A percentile compares a stretch with the other conserved stretches of the same genome.
phyloP scores from a whole-genome alignment of 2,113 vertebrate genomes.

The Rhynchomys soricoides region DNA sequence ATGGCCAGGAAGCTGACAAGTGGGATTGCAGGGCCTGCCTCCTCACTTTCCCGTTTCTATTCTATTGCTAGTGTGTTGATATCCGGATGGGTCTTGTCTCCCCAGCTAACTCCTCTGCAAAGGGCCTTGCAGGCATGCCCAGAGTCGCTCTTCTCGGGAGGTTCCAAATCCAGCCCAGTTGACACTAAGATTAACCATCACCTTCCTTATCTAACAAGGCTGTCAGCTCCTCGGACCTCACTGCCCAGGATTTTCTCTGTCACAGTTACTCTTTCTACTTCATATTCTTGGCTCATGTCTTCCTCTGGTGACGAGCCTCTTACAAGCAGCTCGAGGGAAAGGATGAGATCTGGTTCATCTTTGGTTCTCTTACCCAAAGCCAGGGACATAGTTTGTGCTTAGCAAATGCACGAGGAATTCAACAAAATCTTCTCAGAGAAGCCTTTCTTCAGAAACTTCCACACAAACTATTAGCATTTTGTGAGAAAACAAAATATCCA shows the following conservation, averaged over 20 bases:
- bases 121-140: background rate
- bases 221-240: background rate
- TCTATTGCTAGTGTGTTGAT: background rate
- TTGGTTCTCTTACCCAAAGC: constrained; percentile 12
- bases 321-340: background rate
- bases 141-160: background rate
- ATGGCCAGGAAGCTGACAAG: background rate
- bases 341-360: background rate
- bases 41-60: background rate
- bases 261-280: background rate
- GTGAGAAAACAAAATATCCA: constrained; percentile 8
- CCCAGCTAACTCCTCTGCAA: background rate
- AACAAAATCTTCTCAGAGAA: constrained; percentile 45
- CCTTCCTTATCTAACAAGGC: background rate
- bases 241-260: background rate
- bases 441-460: background rate
- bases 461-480: constrained; percentile 13
- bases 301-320: background rate
- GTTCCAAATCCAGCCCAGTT: background rate
- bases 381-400: constrained; percentile 13
- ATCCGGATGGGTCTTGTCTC: background rate
- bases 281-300: background rate
- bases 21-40: no score
- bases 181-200: background rate
- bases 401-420: constrained; percentile 51